These are phyloP conservation scores for Ylistrum balloti DNA, from an alignment of 1,140 invertebrate genomes.

Conservation along the genomic window DNA sequence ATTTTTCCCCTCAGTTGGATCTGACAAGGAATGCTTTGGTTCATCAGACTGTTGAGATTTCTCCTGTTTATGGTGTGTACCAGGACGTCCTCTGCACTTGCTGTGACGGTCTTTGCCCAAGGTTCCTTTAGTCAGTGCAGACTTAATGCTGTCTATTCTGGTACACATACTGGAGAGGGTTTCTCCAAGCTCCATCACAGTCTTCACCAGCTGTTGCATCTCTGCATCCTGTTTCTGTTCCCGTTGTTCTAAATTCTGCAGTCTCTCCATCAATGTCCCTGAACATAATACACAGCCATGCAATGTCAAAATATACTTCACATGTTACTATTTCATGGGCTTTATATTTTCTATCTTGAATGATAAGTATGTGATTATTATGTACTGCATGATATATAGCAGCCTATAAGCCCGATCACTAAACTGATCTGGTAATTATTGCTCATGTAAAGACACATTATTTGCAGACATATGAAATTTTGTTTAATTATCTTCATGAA, in stretches of 20 bases:
- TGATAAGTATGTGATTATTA: no score
- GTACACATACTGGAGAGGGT: background rate
- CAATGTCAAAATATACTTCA: background rate
- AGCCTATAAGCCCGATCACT: no score
- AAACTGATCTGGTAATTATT: no score
- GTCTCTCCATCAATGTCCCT: background rate
- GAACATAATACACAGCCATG: background rate
- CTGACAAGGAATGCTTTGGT: background rate
- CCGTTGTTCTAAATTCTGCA: background rate
- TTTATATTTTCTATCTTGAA: no score
- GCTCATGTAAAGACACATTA: no score
- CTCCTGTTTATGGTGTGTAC: background rate
- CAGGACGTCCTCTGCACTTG: background rate
- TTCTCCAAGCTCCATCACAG: constrained; percentile 17
- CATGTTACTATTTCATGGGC: background rate
- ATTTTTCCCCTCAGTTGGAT: background rate
- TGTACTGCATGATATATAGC: no score
- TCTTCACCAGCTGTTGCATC: background rate
- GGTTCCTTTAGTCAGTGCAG: background rate
- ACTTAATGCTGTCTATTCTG: background rate
- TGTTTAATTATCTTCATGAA: no score
- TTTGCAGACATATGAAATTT: no score
- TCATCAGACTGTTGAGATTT: background rate
- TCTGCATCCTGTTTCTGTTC: background rate
- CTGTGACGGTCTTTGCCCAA: background rate